A percentile compares a stretch with the other conserved stretches of the same genome.
Evolutionary conservation across 1,140 invertebrate genomes (phyloP).

Genomic region (Drosophila bipectinata): DNA sequence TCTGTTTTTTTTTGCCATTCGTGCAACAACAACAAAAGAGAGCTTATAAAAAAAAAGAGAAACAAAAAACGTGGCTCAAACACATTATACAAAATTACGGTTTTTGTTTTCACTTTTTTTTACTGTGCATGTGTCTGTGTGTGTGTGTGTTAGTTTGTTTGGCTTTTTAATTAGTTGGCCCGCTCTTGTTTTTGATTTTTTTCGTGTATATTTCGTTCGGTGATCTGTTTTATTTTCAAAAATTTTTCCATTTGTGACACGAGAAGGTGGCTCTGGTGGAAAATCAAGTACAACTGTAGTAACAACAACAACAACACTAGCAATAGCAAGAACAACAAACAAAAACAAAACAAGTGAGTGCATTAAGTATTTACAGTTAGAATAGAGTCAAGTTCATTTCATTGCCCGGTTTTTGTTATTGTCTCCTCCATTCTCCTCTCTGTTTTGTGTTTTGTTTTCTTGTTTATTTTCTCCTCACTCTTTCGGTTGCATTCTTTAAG

Average conservation of each 20-base stretch:
- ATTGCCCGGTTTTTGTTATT: constrained; percentile 5
- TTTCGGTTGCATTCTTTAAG: not conserved
- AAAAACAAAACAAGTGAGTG: constrained; percentile 45
- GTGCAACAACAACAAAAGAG: not conserved
- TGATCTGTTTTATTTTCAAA: constrained; percentile 34
- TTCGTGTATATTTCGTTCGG: constrained; percentile 13
- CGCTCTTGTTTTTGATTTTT: constrained; percentile 58
- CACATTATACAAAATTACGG: constrained; percentile 10
- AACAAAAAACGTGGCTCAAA: constrained; percentile 34
- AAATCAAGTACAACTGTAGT: constrained; percentile 7
- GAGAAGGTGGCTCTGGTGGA: not conserved
- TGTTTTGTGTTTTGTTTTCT: too few relatives aligned
- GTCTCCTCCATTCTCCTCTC: not conserved
- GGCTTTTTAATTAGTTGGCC: constrained; percentile 61
- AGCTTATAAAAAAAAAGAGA: constrained; percentile 8
- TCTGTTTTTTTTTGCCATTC: not conserved
- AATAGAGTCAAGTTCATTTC: constrained; percentile 38
- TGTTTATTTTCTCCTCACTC: too few relatives aligned
- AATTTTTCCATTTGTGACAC: not conserved
- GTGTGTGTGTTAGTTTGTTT: constrained; percentile 54
- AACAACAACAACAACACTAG: constrained; percentile 16
- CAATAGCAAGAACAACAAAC: not conserved
- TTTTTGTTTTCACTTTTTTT: constrained; percentile 66
- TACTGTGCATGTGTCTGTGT: constrained; percentile 43
- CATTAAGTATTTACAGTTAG: constrained; percentile 11